Conservation (phyloP, 2,113 vertebrate species). For the Acrocephalus kingi region DNA sequence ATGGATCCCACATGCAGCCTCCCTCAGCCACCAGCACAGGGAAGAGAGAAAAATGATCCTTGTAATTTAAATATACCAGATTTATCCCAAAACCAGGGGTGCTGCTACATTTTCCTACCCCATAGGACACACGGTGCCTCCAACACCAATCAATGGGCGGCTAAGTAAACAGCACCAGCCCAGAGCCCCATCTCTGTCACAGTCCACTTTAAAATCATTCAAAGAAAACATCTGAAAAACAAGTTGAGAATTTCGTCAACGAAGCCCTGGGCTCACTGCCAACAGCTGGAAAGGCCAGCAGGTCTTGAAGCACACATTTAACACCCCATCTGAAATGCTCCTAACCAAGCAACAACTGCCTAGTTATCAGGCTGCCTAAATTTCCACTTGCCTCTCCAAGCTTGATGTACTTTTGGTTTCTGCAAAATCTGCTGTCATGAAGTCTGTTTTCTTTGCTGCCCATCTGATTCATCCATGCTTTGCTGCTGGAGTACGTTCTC, state of each 20-base stretch:
- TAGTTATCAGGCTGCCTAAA: neutral
- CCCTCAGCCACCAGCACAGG: neutral
- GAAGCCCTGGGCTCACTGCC: neutral
- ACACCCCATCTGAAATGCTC: neutral
- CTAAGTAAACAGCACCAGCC: neutral
- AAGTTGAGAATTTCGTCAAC: neutral
- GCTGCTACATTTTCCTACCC: neutral
- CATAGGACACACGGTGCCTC: accelerated
- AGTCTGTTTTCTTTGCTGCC: neutral
- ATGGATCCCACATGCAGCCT: neutral
- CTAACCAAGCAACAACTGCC: neutral
- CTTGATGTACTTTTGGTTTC: neutral
- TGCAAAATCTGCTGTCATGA: neutral
- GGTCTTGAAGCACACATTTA: neutral
- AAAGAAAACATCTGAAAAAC: neutral
- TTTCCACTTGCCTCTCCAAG: neutral
- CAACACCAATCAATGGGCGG: neutral
- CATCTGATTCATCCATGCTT: neutral
- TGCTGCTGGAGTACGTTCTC: neutral
- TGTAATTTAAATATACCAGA: neutral
- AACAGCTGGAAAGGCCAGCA: neutral
- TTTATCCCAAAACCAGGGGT: neutral
- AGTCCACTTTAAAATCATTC: neutral
- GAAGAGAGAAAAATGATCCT: neutral
- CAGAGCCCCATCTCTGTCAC: neutral